Evolutionary conservation across 2,888 invertebrate genomes (phyloP).

Genomic region (Spisula subtruncata): DNA sequence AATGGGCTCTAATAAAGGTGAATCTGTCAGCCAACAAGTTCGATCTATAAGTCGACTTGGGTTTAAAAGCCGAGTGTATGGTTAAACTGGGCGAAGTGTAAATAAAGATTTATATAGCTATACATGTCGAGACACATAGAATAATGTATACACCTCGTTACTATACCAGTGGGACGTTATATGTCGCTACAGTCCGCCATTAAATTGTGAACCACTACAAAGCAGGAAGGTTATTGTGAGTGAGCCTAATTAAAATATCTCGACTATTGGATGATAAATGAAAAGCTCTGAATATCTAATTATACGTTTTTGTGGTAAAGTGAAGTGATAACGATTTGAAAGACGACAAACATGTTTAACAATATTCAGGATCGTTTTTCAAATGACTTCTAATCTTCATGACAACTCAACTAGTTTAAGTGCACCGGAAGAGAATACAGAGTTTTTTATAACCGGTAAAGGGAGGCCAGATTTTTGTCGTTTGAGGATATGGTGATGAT

Average conservation of each 20-base stretch:
- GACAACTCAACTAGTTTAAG: constrained; percentile 59
- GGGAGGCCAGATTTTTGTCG: neutral
- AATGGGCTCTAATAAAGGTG: neutral
- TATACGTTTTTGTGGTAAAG: neutral
- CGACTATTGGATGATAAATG: neutral
- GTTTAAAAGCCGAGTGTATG: constrained; percentile 34
- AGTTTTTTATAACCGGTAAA: neutral
- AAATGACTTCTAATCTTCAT: constrained; percentile 38
- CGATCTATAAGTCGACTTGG: constrained; percentile 26
- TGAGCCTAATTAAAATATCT: neutral
- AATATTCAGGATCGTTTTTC: neutral
- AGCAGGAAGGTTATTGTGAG: constrained; percentile 42
- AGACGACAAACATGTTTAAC: neutral
- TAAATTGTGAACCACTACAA: neutral
- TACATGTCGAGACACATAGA: constrained; percentile 55
- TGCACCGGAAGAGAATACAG: constrained; percentile 46
- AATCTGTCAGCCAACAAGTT: neutral
- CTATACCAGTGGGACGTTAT: constrained; percentile 20
- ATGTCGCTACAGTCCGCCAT: constrained; percentile 37
- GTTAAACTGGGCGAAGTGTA: constrained; percentile 40
- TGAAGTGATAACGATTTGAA: neutral
- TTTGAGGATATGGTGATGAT: neutral
- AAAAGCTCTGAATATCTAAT: neutral
- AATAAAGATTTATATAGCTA: constrained; percentile 42
- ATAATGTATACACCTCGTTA: constrained; percentile 37